Evolutionary conservation across 2,888 invertebrate genomes (phyloP), one percentile per base, ranked within the genome.

Genomic region (Leptarthrus brevirostris): DNA sequence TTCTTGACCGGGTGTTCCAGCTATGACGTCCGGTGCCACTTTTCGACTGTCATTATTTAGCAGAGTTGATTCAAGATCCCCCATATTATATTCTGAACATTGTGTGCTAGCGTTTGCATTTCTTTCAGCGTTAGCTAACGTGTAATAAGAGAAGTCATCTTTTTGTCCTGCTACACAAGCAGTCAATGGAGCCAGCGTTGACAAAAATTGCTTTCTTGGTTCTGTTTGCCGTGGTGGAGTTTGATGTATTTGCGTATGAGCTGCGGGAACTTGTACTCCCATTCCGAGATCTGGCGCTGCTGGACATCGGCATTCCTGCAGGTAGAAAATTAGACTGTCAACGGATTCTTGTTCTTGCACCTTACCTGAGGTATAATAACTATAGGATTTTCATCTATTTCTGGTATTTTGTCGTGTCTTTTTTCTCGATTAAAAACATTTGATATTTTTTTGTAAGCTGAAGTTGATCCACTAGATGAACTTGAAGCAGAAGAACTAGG

Each of bases 1-100:
- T 47, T 89, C 89, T 30, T 86, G 86, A 0, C 89, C 89, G 80
- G 82, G 83, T 2, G 85, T 84, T 1, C 85, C 94, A 56, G 92
- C 92, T 10, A 94, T 88, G 0, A 94, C 91, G 80, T 94, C 94
- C 0, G 94, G 94, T 0, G 92, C 91, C 2, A 87, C 87, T 79
- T 86, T 86, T n/a, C 84, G 81, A 3, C 80, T 80, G 77, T 87
- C 87, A 56, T 89, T 87, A 20, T 87, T 87, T 75, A 89, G 88
- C 70, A 91, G 81, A 3, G 86, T 89, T 52, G 89, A 88, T 76
- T 91, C 90, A 54, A 87, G 86, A 40, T 79, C 80, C 14, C 90
- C 90, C 77, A 92, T 82, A 78, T 90, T 91, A 80, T 91, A 92
- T 74, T 92, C 88, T 5, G 92, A 90, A 66, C 90, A 87, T 56